Percentiles rank a stretch among this genome's conserved stretches.
Conservation (phyloP, 2,888 invertebrate species). For the Nomada hirtipes region DNA sequence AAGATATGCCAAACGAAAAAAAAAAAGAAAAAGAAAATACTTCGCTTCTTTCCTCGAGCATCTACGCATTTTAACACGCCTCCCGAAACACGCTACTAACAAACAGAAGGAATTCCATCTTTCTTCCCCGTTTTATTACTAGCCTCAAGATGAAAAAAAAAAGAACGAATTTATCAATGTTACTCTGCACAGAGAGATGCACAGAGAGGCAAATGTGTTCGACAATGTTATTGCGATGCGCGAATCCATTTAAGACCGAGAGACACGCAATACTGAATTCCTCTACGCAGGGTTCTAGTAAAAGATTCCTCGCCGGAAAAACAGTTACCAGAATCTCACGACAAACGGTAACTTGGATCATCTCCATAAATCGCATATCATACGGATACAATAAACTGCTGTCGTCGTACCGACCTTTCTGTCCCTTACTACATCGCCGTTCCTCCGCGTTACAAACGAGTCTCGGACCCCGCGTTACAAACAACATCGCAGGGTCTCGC, state of each 20-base stretch:
- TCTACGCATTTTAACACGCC: conserved; percentile 4
- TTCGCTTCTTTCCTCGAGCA: conserved; percentile 18
- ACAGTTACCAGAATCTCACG: conserved; percentile 37
- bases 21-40: conserved; percentile 18
- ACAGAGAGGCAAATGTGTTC: conserved; percentile 28
- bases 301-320: conserved; percentile 2
- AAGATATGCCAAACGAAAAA: conserved; percentile 5
- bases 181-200: conserved; percentile 7
- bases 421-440: conserved; percentile 3
- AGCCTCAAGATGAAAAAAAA: conserved; percentile 8
- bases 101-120: conserved; percentile 22
- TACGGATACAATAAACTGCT: conserved; percentile 18
- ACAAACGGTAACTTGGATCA: conserved; percentile 31
- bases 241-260: conserved; percentile 19
- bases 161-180: conserved; percentile 24
- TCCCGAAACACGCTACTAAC: conserved; percentile 11
- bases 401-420: conserved; percentile 24
- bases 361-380: conserved; percentile 15
- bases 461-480: background rate
- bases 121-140: background rate
- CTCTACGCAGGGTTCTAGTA: background rate
- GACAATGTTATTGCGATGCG: conserved; percentile 18
- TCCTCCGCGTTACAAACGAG: conserved; percentile 26
- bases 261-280: conserved; percentile 40
- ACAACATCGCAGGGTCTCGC: background rate